Conservation (phyloP, 2,888 invertebrate species). For the Acanthosepion pharaonis region DNA sequence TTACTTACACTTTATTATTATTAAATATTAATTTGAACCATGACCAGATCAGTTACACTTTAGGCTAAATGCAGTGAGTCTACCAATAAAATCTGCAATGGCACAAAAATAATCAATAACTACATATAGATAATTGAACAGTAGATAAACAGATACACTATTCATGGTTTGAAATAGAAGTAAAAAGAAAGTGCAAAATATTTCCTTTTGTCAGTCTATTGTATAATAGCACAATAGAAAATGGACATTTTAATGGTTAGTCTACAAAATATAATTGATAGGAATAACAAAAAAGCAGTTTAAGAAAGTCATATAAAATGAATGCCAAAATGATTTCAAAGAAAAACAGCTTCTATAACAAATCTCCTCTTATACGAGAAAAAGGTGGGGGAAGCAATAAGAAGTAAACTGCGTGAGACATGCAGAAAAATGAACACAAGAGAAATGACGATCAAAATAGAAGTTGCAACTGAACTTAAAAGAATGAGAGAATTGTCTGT, state of each 20-base stretch:
- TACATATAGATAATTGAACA: no score
- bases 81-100: no score
- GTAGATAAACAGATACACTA: not conserved
- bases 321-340: not conserved
- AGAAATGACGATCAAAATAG: not conserved
- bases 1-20: no score
- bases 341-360: not conserved
- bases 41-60: no score
- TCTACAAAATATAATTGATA: not conserved
- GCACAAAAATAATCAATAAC: no score
- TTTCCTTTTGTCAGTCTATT: not conserved
- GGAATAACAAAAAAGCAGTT: not conserved
- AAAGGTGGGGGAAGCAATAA: not conserved
- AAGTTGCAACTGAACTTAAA: not conserved
- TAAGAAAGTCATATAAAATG: not conserved
- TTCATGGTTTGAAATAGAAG: not conserved
- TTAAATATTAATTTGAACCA: no score
- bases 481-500: not conserved
- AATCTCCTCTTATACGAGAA: not conserved
- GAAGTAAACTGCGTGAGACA: no score
- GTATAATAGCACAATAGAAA: not conserved
- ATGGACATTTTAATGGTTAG: not conserved
- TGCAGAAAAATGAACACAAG: not conserved
- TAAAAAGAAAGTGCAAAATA: not conserved
- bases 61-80: no score